Conservation (phyloP, 2,113 vertebrate species). For the Protobothrops mucrosquamatus region DNA sequence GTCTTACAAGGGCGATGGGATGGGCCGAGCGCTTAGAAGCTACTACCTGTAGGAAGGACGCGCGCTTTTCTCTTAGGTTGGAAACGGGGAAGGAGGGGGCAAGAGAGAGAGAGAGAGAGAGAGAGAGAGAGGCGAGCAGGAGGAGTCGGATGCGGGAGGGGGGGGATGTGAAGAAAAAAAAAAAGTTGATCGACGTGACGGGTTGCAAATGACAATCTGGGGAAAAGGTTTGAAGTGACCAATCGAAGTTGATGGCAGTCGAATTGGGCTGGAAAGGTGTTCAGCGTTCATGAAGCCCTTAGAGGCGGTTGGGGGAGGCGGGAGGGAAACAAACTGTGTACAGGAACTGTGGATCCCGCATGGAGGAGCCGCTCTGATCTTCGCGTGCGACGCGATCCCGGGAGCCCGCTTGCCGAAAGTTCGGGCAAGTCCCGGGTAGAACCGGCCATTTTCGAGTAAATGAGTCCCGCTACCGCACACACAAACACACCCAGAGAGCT, state of each 20-base stretch:
- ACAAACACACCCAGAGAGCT: too few relatives aligned
- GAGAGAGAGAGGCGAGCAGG: fast-evolving
- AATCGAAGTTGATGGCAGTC: slow-evolving; percentile 6
- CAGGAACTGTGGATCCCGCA: background rate
- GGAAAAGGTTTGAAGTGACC: background rate
- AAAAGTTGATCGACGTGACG: slow-evolving; percentile 25
- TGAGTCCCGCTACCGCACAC: too few relatives aligned
- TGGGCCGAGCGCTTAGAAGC: too few relatives aligned
- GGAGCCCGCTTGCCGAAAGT: background rate
- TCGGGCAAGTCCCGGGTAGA: background rate
- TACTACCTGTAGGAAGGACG: too few relatives aligned
- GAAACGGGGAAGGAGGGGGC: background rate
- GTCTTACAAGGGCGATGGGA: too few relatives aligned
- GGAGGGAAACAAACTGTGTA: background rate
- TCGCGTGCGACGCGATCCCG: background rate
- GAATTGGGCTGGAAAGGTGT: background rate
- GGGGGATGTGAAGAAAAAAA: background rate
- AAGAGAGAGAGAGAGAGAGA: too few relatives aligned
- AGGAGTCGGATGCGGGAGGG: background rate
- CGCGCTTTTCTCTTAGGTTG: too few relatives aligned
- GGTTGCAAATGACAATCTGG: slow-evolving; percentile 31
- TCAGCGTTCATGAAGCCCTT: background rate
- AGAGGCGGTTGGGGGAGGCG: background rate
- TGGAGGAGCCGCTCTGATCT: background rate
- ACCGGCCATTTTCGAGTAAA: background rate